Evolutionary conservation across 2,113 vertebrate genomes (phyloP).

Genomic region (Leiothrix lutea): DNA sequence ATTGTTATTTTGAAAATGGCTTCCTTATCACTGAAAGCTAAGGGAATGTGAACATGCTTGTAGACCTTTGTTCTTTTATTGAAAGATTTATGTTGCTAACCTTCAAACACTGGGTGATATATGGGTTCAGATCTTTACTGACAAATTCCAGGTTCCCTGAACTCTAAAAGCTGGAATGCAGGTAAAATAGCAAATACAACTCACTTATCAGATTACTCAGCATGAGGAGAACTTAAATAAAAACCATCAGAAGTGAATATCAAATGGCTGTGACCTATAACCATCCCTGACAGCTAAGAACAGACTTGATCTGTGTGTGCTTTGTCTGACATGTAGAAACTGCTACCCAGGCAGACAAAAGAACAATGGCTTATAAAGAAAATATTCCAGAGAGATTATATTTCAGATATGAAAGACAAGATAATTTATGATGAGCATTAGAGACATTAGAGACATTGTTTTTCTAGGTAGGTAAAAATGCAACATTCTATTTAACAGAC

Average conservation of each 20-base stretch:
- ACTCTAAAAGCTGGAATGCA: constrained; percentile 31
- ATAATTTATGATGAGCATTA: constrained; percentile 26
- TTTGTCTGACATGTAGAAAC: constrained; percentile 8
- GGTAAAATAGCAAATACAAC: background rate
- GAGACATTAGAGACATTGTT: background rate
- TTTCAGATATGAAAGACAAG: background rate
- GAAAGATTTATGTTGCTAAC: constrained; percentile 59
- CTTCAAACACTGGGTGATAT: constrained; percentile 46
- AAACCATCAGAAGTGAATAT: constrained; percentile 21
- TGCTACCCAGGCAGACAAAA: background rate
- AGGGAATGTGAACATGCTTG: constrained; percentile 2
- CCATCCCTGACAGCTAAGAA: constrained; percentile 21
- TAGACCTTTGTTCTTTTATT: constrained; percentile 54
- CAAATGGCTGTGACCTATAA: constrained; percentile 21
- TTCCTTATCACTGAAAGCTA: constrained; percentile 27
- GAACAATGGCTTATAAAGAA: constrained; percentile 17
- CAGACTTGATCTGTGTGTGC: constrained; percentile 12
- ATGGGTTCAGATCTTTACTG: constrained; percentile 11
- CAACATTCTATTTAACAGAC: background rate
- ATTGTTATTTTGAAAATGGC: constrained; percentile 51
- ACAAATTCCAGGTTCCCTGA: constrained; percentile 36
- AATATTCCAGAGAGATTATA: constrained; percentile 2
- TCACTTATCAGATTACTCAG: constrained; percentile 27
- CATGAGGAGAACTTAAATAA: constrained; percentile 19
- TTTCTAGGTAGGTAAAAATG: background rate